A percentile compares a stretch with the other conserved stretches of the same genome.
Conservation (phyloP, 2,888 invertebrate genomes). For the Orchesella flavescens region DNA sequence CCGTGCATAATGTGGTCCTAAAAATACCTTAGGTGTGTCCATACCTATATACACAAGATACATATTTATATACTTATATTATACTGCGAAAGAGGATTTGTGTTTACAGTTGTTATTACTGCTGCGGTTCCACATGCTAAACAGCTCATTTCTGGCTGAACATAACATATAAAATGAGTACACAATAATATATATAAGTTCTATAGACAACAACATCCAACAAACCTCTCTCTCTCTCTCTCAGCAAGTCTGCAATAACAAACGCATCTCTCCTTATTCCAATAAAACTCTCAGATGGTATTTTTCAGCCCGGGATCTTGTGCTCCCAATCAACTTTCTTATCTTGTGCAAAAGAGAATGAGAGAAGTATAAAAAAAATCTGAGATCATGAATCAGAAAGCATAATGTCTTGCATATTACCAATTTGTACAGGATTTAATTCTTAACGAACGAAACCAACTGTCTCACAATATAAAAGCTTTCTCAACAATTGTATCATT, state of each 20-base stretch:
- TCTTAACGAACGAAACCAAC: neutral
- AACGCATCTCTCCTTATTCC: constrained; percentile 21
- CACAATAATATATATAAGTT: neutral
- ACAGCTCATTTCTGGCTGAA: neutral
- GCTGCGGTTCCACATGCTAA: too few species aligned
- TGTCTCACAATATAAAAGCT: neutral
- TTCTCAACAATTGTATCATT: neutral
- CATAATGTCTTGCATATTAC: neutral
- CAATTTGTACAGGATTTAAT: neutral
- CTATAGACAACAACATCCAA: constrained; percentile 1
- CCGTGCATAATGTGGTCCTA: constrained; percentile 32
- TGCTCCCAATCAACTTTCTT: constrained; percentile 49
- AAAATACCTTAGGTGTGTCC: constrained; percentile 54
- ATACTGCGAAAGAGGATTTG: too few species aligned
- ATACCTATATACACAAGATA: constrained; percentile 31
- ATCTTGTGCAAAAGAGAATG: constrained; percentile 13
- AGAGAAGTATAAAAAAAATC: constrained; percentile 3
- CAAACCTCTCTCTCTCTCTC: constrained; percentile 22
- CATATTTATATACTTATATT: too few species aligned
- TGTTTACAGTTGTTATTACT: too few species aligned
- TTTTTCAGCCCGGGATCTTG: constrained; percentile 61
- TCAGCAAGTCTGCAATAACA: neutral
- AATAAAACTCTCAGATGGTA: constrained; percentile 61
- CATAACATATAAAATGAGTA: too few species aligned
- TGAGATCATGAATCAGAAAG: neutral